A percentile compares a stretch with the other conserved stretches of the same genome.
These are phyloP conservation scores for Mesoligia furuncula DNA, from an alignment of 2,888 invertebrate genomes.

Conservation along the genomic window DNA sequence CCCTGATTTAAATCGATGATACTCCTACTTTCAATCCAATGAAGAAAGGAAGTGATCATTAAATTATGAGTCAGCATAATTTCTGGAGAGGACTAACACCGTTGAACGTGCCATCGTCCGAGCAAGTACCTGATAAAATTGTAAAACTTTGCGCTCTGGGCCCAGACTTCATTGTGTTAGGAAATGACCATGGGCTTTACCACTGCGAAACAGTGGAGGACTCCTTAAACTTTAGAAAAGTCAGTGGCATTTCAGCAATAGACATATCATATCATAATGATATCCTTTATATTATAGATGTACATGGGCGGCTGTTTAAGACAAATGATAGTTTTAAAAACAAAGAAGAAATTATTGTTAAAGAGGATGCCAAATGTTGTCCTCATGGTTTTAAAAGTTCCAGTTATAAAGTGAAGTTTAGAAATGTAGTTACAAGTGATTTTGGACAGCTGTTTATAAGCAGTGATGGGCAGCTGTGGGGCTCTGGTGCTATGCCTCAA, in stretches of 20 bases:
- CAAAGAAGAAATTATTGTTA: conserved; percentile 91
- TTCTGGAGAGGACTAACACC: conserved; percentile 87
- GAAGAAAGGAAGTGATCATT: conserved; percentile 69
- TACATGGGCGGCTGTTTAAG: conserved; percentile 91
- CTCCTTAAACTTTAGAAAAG: conserved; percentile 84
- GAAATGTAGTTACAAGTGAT: conserved; percentile 91
- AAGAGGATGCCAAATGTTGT: conserved; percentile 92
- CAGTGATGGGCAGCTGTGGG: conserved; percentile 93
- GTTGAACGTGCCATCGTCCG: conserved; percentile 77
- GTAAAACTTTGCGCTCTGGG: conserved; percentile 85
- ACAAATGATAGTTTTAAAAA: conserved; percentile 89
- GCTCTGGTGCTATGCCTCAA: conserved; percentile 92
- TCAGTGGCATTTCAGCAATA: conserved; percentile 89
- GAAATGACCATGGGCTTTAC: conserved; percentile 87
- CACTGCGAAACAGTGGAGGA: conserved; percentile 82
- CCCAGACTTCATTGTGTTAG: conserved; percentile 83
- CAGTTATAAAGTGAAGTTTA: conserved; percentile 91
- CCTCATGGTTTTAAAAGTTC: conserved; percentile 92
- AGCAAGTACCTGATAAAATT: conserved; percentile 87
- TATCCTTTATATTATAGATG: conserved; percentile 91
- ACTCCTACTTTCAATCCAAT: conserved; percentile 71
- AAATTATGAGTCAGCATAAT: conserved; percentile 88
- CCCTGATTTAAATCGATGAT: conserved; percentile 70
- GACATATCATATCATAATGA: conserved; percentile 92
- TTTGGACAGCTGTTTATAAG: conserved; percentile 92